Evolutionary conservation across 2,113 vertebrate genomes (phyloP), one percentile per base, ranked within the genome.

Genomic region (Oncorhynchus kisutch): DNA sequence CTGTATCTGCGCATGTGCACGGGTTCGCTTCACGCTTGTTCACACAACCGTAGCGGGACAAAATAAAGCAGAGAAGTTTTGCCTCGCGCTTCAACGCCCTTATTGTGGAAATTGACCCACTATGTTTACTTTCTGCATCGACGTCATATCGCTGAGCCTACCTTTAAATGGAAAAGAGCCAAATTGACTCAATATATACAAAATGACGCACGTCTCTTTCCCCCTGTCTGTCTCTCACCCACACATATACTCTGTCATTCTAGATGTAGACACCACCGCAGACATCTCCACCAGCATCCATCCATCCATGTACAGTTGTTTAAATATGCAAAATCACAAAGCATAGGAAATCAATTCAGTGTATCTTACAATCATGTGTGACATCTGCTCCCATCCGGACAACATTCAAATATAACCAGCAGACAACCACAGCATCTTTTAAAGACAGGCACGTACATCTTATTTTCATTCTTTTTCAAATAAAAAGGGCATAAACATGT

Each of bases 251-350:
- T 27, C 74, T 5, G 31, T 51, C 45, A 49, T 11, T 66, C 39
- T 4, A 74, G 45, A 71, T 24, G 7, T 31, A 27, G 25, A 27
- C 25, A 27, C 0, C 25, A 24, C 60, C 24, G 20, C 22, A 66
- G 16, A 74, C 78, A 79, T 18, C 48, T 51, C 16, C 24, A 70
- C 16, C 39, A 70, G 71, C 76, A 31, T 80, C 78, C 75, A 82
- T n/a, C n/a, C n/a, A n/a, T 75, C 78, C 77, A 34, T 80, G 78
- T 82, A 91, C 90, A 90, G 86, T 81, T 91, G 84, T 88, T 89
- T 85, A 79, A 88, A 88, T 84, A 81, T 79, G 34, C 34, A 66
- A 29, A 82, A 84, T 79, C 70, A 85, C 51, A 67, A 69, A 82
- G 72, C 76, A 62, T 78, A 77, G n/a, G 75, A 87, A 82, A 86